Conservation (phyloP, 2,888 invertebrate genomes). For the Tipula unca region DNA sequence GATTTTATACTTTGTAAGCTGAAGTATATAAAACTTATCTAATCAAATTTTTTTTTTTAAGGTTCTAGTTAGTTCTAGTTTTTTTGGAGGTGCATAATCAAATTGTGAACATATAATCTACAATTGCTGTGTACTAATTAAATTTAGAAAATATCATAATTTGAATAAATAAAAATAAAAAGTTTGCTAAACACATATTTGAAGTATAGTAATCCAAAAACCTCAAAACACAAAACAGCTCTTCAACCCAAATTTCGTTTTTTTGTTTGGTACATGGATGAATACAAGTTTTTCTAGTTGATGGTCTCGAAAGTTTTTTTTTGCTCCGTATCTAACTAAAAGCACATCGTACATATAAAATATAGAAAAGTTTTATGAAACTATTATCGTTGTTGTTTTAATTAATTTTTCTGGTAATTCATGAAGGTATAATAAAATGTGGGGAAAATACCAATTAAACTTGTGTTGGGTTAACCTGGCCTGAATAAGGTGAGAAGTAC, state of each 20-base stretch:
- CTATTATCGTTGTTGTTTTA: background rate
- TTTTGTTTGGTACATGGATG: background rate
- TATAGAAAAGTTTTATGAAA: background rate
- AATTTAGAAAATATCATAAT: background rate
- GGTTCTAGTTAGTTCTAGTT: background rate
- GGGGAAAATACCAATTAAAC: too few relatives aligned
- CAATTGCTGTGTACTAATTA: background rate
- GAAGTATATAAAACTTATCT: background rate
- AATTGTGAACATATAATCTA: background rate
- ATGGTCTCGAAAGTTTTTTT: background rate
- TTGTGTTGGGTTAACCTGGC: too few relatives aligned
- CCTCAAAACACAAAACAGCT: background rate
- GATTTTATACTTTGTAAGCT: background rate
- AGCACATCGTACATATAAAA: background rate
- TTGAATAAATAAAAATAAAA: background rate
- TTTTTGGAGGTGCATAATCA: background rate
- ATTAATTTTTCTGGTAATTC: background rate
- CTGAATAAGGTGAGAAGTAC: too few relatives aligned
- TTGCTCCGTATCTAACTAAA: background rate
- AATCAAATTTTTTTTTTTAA: background rate
- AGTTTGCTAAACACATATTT: background rate
- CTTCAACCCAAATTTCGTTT: background rate
- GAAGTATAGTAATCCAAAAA: background rate
- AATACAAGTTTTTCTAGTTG: background rate
- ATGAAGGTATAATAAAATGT: background rate